These are phyloP conservation scores for Syngnathus typhle DNA, from an alignment of 2,113 vertebrate genomes.

Conservation along the genomic window DNA sequence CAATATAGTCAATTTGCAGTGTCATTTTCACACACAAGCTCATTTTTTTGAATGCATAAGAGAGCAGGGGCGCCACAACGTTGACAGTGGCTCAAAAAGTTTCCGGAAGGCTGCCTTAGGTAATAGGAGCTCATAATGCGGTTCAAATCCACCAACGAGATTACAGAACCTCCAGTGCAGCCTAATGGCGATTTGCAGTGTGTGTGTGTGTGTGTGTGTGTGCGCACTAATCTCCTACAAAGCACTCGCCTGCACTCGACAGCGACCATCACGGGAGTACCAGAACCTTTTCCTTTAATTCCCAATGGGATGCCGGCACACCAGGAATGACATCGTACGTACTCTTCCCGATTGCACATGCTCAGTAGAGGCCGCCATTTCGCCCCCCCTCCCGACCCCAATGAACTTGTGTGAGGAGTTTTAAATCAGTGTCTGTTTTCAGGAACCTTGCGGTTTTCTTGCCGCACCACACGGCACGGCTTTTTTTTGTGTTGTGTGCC, in stretches of 20 bases:
- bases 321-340: conserved; percentile 52
- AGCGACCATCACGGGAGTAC: conserved; percentile 30
- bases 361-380: neutral
- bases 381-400: conserved; percentile 12
- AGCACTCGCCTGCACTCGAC: conserved; percentile 29
- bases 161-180: conserved; percentile 52
- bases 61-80: neutral
- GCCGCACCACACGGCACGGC: neutral
- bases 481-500: conserved; percentile 9
- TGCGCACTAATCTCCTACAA: conserved; percentile 43
- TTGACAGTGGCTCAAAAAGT: neutral
- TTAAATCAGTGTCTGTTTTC: conserved; percentile 11
- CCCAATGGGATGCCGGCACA: conserved; percentile 44
- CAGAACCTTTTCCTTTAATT: conserved; percentile 18
- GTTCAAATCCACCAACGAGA: conserved; percentile 60
- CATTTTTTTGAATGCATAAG: too few species aligned
- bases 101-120: neutral
- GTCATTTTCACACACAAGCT: too few species aligned
- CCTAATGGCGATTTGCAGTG: conserved; percentile 47
- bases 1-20: too few species aligned
- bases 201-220: conserved; percentile 22
- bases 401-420: neutral
- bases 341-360: conserved; percentile 20
- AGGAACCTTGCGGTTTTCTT: conserved; percentile 1
- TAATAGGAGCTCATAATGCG: conserved; percentile 17